These are phyloP conservation scores for Nasonia vitripennis DNA, from an alignment of 1,140 invertebrate genomes.

Conservation along the genomic window DNA sequence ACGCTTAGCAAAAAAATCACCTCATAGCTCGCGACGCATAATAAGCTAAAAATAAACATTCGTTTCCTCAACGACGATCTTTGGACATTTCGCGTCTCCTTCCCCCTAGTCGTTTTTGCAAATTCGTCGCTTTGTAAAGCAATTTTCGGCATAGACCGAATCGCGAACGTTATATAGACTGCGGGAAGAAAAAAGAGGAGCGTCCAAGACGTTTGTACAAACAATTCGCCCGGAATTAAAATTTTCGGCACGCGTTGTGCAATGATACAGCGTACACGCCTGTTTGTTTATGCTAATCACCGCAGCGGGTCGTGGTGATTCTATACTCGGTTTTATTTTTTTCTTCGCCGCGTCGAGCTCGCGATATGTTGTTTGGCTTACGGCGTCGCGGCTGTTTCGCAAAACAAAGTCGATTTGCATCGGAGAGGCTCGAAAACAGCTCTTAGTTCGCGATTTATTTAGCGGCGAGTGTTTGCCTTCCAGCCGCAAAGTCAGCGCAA, in stretches of 20 bases:
- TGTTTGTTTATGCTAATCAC: conserved; percentile 62
- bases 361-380: conserved; percentile 24
- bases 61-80: conserved; percentile 39
- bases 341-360: conserved; percentile 13
- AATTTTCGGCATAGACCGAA: conserved; percentile 49
- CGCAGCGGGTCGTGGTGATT: neutral
- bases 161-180: neutral
- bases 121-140: conserved; percentile 40
- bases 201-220: conserved; percentile 66
- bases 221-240: conserved; percentile 66
- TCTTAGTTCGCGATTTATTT: no score
- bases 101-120: conserved; percentile 16
- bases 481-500: no score
- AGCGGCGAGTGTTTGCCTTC: no score
- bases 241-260: conserved; percentile 63
- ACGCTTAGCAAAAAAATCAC: neutral
- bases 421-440: neutral
- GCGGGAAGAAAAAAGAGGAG: neutral
- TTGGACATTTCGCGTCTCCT: conserved; percentile 22
- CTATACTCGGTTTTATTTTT: conserved; percentile 48
- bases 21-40: neutral
- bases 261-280: conserved; percentile 60
- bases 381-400: neutral
- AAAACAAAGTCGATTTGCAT: conserved; percentile 23
- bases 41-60: conserved; percentile 47